Base-by-base conservation (phyloP, 2,113 vertebrate genomes). In the Aix galericulata region DNA sequence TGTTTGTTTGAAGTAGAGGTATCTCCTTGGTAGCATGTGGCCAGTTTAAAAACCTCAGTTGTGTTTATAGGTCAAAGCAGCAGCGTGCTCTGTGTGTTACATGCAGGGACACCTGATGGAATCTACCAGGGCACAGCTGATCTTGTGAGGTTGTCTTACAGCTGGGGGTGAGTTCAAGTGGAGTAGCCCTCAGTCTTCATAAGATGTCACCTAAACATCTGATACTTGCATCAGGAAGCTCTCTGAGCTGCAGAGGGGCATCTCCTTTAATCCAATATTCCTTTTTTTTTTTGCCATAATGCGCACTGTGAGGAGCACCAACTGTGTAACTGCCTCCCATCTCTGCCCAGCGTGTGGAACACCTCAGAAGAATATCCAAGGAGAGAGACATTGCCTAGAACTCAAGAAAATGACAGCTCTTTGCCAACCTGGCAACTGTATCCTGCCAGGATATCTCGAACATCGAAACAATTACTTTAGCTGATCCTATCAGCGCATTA, bases 281-380 rank as follows among this genome's bases (percentile, higher is more conserved):
- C 52, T 60, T 2, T 42, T 46, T 62, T 36, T 75, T 46, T 62
- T 36, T 75, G 34, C 52, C 14, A 1, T 16, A 13, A 40, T 9
- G 22, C 63, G 18, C 48, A 29, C 42, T 7, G 4, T 25, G 29
- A 86, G 59, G 38, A 79, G 60, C 31, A 44, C 46, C 27, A 25
- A 2, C 58, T n/a, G 17, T 6, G 4, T 0, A 9, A 55, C 55
- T 56, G 1, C 38, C n/a, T 72, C 0, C 0, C 34, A 48, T 42
- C 60, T 74, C 48, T 53, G 66, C 34, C 40, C 7, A 53, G 77
- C 0, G 1, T 8, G 7, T 0, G 10, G 67, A 63, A 52, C 1
- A 0, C 34, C n/a, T 80, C 4, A 17, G 62, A 82, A 80, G 55
- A 60, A 53, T 31, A 34, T 80, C 40, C 27, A 53, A 55, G 55